Evolutionary conservation across 2,888 invertebrate genomes (phyloP), one percentile per base, ranked within the genome.

Genomic region (Nymphalis polychloros): DNA sequence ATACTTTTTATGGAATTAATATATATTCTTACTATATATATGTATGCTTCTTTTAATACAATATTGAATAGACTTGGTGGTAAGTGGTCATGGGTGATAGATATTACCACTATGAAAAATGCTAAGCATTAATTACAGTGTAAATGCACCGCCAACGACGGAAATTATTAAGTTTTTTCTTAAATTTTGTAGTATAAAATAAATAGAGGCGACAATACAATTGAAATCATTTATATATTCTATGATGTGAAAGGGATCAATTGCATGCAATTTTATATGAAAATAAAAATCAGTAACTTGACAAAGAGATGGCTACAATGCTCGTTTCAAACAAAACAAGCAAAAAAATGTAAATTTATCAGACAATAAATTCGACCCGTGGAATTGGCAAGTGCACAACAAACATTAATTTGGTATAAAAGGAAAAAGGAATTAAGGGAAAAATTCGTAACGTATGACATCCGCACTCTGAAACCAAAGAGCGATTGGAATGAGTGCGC

Each of bases 401-500:
- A 73, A 72, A 70, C 69, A 72, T 73, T 73, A 71, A 70, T 72
- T 71, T 55, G 63, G 52, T 49, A 73, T 70, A 63, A 73, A 78
- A 80, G 75, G 78, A 79, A 80, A 79, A 78, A 78, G 77, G 63
- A 73, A 79, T 85, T 84, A 83, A 86, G 84, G 84, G 84, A 84
- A 81, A 80, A 86, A 81, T 82, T 82, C 82, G 82, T 81, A 84
- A 84, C 84, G 81, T 83, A 84, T 84, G 87, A 84, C 83, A 86
- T 84, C 84, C 81, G 81, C 81, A 80, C 85, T 84, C 82, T 79
- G 82, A 82, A 85, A 81, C 82, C 83, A 79, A 81, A 84, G 68
- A 86, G 79, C 83, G 84, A 84, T 86, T 83, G 83, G 79, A 77
- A 78, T 78, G 82, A 83, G 82, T 79, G 78, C 80, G 81, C 80